Base-by-base conservation (phyloP, 2,797 vertebrate species). In the Cynodonichthys magdalenae region DNA sequence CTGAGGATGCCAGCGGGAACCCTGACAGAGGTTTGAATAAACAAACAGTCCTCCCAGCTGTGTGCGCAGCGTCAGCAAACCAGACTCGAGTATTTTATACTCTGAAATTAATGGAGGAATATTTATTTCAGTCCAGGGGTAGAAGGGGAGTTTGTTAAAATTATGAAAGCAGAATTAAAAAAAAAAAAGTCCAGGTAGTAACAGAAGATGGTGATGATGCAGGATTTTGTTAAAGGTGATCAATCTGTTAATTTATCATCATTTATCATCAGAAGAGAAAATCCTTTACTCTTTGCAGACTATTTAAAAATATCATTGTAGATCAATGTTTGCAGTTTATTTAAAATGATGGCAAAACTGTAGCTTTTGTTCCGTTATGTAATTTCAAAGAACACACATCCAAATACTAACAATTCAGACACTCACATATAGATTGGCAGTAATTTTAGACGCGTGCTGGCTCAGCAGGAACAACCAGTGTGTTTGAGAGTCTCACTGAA, bases 1-100 rank as follows among this genome's bases (percentile, higher is more conserved):
- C 66, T 47, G 72, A 86, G 66, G 81, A 82, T 67, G 79, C 80
- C 73, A 58, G 65, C 76, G 75, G 81, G 75, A 82, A 60, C 75
- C 64, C 69, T 75, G 74, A 69, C 60, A 66, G 66, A 81, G 73
- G 74, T 85, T 66, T 76, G 66, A 81, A 80, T 81, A 83, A 82
- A 79, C 64, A 52, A 67, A 67, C 63, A 62, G 55, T 59, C 39
- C 34, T 82, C 39, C 17, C 63, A 79, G 71, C 82, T 54, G 31
- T 51, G 68, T 47, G 53, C 46, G 66, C 73, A 63, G 64, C 15
- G 63, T 49, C 58, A 55, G 41, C 57, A 64, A 55, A 74, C 49
- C 29, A n/a, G 41, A 55, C 71, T 50, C 62, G 60, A 64, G 59
- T 53, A 52, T 72, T 50, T 46, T 76, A 69, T 53, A 69, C 47